Evolutionary conservation across 1,140 invertebrate genomes (phyloP).

Genomic region (Bombus confusus): DNA sequence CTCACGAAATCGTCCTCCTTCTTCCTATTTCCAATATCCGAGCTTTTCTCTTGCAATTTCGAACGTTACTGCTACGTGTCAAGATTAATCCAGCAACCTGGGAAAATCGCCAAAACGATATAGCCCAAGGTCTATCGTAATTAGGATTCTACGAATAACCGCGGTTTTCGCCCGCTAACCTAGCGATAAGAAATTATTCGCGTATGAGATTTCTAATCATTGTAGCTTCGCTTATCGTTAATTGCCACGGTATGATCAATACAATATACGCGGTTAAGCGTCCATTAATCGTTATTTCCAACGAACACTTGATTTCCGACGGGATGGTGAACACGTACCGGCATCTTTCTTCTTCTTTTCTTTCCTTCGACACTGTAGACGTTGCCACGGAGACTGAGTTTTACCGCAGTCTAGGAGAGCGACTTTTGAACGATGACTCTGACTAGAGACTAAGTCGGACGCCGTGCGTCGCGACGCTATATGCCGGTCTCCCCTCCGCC

Average conservation of each 20-base stretch:
- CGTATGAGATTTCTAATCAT: neutral
- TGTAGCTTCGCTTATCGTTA: neutral
- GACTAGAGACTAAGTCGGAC: conserved; percentile 79
- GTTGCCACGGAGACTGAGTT: conserved; percentile 23
- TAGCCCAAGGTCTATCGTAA: conserved; percentile 45
- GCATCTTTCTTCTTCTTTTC: conserved; percentile 67
- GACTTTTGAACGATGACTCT: conserved; percentile 74
- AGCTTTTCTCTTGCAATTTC: neutral
- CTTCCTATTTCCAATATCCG: neutral
- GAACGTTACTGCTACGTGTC: neutral
- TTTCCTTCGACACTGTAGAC: conserved; percentile 32
- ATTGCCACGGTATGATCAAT: neutral
- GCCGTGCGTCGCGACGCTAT: conserved; percentile 79
- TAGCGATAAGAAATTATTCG: conserved; percentile 17
- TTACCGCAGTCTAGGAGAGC: conserved; percentile 37
- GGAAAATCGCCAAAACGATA: conserved; percentile 41
- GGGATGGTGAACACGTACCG: conserved; percentile 72
- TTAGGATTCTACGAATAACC: conserved; percentile 47
- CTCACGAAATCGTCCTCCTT: neutral
- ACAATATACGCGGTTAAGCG: neutral
- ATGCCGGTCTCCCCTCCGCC: conserved; percentile 79
- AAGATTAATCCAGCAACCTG: conserved; percentile 40
- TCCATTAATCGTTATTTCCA: neutral
- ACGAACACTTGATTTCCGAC: neutral
- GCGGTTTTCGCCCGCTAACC: neutral